These are phyloP conservation scores for Protomyctophum bolini DNA, from an alignment of 2,113 vertebrate genomes.

Conservation along the genomic window DNA sequence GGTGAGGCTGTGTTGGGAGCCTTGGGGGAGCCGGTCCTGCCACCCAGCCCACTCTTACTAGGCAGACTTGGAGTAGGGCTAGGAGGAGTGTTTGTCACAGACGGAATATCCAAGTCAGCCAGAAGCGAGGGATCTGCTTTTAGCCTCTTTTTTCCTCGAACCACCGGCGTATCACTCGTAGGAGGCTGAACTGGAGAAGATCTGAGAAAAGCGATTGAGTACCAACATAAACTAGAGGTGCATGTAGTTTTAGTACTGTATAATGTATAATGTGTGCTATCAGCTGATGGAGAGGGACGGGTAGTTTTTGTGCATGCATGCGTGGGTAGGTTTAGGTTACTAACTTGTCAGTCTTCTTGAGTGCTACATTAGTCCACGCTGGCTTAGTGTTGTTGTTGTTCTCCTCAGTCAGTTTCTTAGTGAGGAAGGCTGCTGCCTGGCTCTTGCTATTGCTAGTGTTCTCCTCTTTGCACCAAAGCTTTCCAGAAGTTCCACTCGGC, in stretches of 20 bases:
- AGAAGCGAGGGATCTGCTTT: conserved; percentile 55
- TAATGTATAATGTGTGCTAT: too few species aligned
- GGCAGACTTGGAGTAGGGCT: conserved; percentile 3
- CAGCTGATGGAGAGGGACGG: too few species aligned
- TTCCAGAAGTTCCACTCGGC: conserved; percentile 1
- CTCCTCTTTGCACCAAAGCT: neutral
- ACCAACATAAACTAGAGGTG: neutral
- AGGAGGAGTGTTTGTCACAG: neutral
- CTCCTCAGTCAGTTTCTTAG: conserved; percentile 70
- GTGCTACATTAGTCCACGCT: neutral
- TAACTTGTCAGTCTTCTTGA: conserved; percentile 57
- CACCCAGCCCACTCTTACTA: neutral
- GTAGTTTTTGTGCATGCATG: neutral
- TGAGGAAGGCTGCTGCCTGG: conserved; percentile 63
- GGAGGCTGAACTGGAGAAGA: conserved; percentile 35
- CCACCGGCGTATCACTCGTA: conserved; percentile 32
- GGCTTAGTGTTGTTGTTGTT: conserved; percentile 61
- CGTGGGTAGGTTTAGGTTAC: conserved; percentile 5
- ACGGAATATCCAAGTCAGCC: conserved; percentile 33
- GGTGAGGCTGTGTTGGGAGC: conserved; percentile 16
- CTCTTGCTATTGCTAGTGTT: conserved; percentile 3
- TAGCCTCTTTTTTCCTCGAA: conserved; percentile 55
- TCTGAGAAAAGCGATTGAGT: conserved; percentile 29
- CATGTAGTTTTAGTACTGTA: too few species aligned
- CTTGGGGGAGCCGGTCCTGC: conserved; percentile 30